A percentile compares a stretch with the other conserved stretches of the same genome.
These are phyloP conservation scores for Oryzias javanicus DNA, from an alignment of 2,113 vertebrate species.

Conservation along the genomic window DNA sequence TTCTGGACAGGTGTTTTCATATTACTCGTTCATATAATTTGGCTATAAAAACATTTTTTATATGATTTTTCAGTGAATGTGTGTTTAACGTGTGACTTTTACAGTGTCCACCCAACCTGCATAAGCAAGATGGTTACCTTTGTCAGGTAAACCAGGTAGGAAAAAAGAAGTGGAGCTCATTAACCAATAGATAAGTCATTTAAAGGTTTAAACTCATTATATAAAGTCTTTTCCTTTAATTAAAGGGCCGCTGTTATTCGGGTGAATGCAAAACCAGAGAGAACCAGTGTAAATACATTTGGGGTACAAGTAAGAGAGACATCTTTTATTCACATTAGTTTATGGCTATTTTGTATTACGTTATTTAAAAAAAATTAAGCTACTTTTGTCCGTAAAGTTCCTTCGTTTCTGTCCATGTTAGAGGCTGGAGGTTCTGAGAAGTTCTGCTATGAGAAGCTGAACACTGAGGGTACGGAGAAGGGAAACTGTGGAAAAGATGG, in stretches of 20 bases:
- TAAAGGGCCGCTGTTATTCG: constrained; percentile 93
- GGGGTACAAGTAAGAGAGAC: constrained; percentile 90
- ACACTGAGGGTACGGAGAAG: constrained; percentile 96
- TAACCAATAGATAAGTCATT: neutral
- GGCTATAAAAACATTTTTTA: neutral
- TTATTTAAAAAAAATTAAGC: neutral
- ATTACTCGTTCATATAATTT: constrained; percentile 1
- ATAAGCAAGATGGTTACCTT: constrained; percentile 94
- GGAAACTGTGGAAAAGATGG: constrained; percentile 96
- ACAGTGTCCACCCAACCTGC: constrained; percentile 96
- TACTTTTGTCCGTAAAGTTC: constrained; percentile 4
- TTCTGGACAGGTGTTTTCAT: constrained; percentile 87
- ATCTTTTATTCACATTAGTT: neutral
- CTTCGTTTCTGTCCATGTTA: constrained; percentile 58
- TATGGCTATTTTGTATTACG: no score
- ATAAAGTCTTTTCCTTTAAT: constrained; percentile 7
- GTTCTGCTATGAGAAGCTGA: constrained; percentile 98
- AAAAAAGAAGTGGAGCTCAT: neutral
- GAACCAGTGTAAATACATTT: constrained; percentile 97
- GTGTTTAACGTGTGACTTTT: constrained; percentile 42
- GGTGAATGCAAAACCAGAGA: constrained; percentile 98
- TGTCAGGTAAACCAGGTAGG: constrained; percentile 93
- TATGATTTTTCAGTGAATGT: constrained; percentile 6
- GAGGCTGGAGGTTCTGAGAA: constrained; percentile 93
- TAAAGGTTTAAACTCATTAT: neutral